These are phyloP conservation scores for Zapornia atra DNA, from an alignment of 2,113 vertebrate genomes.

Conservation along the genomic window DNA sequence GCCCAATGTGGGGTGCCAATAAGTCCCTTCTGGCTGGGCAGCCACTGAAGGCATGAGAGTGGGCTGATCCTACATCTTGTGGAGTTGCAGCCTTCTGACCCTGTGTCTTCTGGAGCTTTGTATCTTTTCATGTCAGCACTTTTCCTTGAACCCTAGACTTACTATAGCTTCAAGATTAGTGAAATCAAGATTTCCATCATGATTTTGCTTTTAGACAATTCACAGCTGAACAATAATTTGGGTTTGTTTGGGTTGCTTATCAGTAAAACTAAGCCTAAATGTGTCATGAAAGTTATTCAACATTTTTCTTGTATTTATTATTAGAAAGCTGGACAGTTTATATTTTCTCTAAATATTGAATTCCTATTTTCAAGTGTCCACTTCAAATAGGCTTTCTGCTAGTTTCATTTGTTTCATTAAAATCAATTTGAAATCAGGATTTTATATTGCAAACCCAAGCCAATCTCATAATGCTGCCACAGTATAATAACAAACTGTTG, in stretches of 20 bases:
- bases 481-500: constrained; percentile 23
- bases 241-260: neutral
- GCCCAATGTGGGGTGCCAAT: fast-evolving
- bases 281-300: neutral
- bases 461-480: neutral
- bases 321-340: neutral
- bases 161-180: too few species aligned
- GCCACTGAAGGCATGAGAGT: neutral
- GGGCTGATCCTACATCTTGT: neutral
- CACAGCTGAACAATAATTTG: neutral
- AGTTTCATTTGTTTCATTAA: neutral
- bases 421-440: constrained; percentile 46
- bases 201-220: neutral
- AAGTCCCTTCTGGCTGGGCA: neutral
- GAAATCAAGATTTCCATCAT: neutral
- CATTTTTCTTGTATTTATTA: constrained; percentile 14
- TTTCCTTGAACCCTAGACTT: neutral
- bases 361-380: neutral
- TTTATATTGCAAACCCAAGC: constrained; percentile 6
- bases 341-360: neutral
- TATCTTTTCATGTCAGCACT: neutral
- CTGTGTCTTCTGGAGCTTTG: neutral
- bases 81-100: neutral
- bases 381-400: neutral
- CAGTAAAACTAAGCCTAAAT: neutral